Evolutionary conservation across 1,140 invertebrate species (phyloP), one percentile per base, ranked within the genome.

Genomic region (Cydia splendana): DNA sequence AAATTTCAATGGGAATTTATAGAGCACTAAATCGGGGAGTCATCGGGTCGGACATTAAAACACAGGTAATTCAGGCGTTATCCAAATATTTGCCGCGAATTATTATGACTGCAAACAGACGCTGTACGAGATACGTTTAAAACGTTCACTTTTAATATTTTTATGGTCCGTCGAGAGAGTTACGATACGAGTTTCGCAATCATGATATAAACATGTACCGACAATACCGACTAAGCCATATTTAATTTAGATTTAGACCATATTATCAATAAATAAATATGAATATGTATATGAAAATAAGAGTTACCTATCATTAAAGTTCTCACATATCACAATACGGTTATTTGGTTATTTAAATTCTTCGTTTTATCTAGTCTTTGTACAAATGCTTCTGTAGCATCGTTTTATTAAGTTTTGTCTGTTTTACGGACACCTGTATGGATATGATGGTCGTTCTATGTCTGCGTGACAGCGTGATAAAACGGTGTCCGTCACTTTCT

Each of bases 1-100:
- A 85, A 85, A 86, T 85, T 84, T 85, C 79, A 78, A 81, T 79
- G 77, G 34, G 79, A 82, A 87, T 87, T 84, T 84, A 86, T 86
- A 76, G 76, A 69, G 73, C 76, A 81, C 80, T 84, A 85, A 82
- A 84, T 82, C 75, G 81, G 71, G 76, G 78, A 78, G 73, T 80
- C 67, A 67, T 77, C 76, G 65, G n/a, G 24, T 28, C 38, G 38
- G 48, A 77, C 76, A 67, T 74, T 77, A 77, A 77, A 77, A 62
- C 24, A 77, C 20, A 53, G 45, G 79, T 79, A 79, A 80, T 51
- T 42, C 18, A 71, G 34, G 24, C 42, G 73, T 9, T 24, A 53
- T 74, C 45, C 28, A 74, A 74, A 74, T 53, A 74, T 74, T 51
- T 74, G 42, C 6, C 42, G 42, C 42, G 28, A 74, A 74, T 51